phyloP scores from a whole-genome alignment of 2,888 invertebrate species.

The Vanessa cardui region DNA sequence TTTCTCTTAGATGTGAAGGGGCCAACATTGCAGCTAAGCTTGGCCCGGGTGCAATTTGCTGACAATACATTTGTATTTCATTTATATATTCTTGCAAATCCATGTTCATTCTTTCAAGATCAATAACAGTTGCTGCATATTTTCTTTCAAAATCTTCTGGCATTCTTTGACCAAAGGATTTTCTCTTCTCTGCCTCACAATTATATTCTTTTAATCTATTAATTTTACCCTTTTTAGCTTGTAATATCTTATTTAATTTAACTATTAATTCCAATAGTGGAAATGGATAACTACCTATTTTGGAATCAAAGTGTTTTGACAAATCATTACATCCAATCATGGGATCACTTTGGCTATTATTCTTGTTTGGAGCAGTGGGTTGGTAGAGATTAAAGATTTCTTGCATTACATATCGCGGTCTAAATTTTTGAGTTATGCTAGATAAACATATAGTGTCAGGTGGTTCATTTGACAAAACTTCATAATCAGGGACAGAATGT shows the following conservation, averaged over 20 bases:
- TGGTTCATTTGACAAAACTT: slow-evolving; percentile 96
- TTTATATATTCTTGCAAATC: slow-evolving; percentile 93
- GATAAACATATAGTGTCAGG: slow-evolving; percentile 95
- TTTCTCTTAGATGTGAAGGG: slow-evolving; percentile 93
- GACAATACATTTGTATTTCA: slow-evolving; percentile 92
- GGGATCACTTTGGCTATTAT: slow-evolving; percentile 86
- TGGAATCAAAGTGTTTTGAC: slow-evolving; percentile 71
- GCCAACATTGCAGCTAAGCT: slow-evolving; percentile 93
- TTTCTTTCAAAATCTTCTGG: slow-evolving; percentile 94
- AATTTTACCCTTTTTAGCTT: slow-evolving; percentile 91
- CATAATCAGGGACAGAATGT: slow-evolving; percentile 97
- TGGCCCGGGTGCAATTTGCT: slow-evolving; percentile 94
- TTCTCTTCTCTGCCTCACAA: slow-evolving; percentile 93
- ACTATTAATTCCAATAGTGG: slow-evolving; percentile 94
- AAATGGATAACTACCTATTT: slow-evolving; percentile 91
- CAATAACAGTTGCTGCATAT: slow-evolving; percentile 94
- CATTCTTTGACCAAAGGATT: slow-evolving; percentile 90
- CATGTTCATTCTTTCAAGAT: slow-evolving; percentile 94
- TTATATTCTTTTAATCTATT: slow-evolving; percentile 93
- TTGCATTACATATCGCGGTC: slow-evolving; percentile 86
- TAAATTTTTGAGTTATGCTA: slow-evolving; percentile 91
- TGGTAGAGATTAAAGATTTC: slow-evolving; percentile 78
- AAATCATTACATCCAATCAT: slow-evolving; percentile 83
- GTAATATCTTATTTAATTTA: slow-evolving; percentile 92
- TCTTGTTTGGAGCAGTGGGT: slow-evolving; percentile 58